Evolutionary conservation across 1,140 invertebrate species (phyloP).

Genomic region (Parasteatoda tepidariorum): DNA sequence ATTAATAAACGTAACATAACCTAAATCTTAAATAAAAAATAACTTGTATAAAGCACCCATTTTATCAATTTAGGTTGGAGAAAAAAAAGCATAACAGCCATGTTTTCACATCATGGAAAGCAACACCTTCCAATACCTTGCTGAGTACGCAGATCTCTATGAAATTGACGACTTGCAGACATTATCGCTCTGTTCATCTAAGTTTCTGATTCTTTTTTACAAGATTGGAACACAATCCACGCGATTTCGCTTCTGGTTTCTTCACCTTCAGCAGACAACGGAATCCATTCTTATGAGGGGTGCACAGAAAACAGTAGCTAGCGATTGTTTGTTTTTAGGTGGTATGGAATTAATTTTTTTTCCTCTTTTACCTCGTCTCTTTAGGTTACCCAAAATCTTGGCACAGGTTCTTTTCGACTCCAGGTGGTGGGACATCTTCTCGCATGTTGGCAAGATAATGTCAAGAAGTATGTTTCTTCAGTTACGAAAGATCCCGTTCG

Average conservation of each 20-base stretch:
- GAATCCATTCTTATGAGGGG: background rate
- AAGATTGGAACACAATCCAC: conserved; percentile 12
- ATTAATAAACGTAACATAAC: no score
- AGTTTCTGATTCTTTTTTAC: background rate
- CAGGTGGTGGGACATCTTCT: conserved; percentile 8
- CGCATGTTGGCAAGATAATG: conserved; percentile 6
- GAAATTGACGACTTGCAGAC: conserved; percentile 32
- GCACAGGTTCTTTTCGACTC: background rate
- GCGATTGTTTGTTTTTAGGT: conserved; percentile 3
- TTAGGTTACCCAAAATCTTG: no score
- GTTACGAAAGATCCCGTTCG: background rate
- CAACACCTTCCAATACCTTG: no score
- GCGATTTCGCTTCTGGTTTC: conserved; percentile 26
- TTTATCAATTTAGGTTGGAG: no score
- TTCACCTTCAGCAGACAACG: conserved; percentile 12
- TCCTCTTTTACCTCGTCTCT: background rate
- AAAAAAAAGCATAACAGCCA: no score
- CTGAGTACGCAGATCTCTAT: conserved; percentile 27
- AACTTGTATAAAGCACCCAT: no score
- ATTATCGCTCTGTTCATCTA: conserved; percentile 9
- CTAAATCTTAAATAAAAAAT: no score
- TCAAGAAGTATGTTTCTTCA: background rate
- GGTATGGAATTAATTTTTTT: no score
- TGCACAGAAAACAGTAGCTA: background rate
- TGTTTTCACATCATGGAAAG: no score